phyloP scores from a whole-genome alignment of 1,140 invertebrate species.

The Leptinotarsa defecta region DNA sequence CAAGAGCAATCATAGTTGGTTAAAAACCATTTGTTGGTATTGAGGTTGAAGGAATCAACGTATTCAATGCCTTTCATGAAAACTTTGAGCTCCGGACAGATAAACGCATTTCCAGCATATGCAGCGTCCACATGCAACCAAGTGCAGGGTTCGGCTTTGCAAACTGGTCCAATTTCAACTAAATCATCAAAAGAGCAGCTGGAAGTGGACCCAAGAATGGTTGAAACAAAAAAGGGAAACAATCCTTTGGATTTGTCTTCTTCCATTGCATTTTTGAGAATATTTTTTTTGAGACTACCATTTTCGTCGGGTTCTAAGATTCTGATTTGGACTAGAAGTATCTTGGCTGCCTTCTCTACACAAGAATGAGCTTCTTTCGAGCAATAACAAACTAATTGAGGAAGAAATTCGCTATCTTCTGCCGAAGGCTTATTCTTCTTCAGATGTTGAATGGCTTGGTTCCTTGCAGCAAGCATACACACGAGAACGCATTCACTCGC shows the following conservation, averaged over 20 bases:
- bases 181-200: conserved; percentile 84
- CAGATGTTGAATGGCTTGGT: conserved; percentile 79
- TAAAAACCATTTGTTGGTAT: conserved; percentile 92
- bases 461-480: conserved; percentile 85
- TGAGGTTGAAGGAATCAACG: conserved; percentile 89
- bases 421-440: conserved; percentile 71
- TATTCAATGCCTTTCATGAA: conserved; percentile 79
- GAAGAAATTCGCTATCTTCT: conserved; percentile 84
- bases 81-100: conserved; percentile 80
- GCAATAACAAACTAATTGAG: conserved; percentile 91
- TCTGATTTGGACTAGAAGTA: conserved; percentile 84
- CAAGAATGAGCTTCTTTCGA: conserved; percentile 96
- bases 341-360: conserved; percentile 95
- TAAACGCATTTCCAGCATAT: conserved; percentile 83
- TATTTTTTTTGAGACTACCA: conserved; percentile 75
- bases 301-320: conserved; percentile 87
- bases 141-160: conserved; percentile 66
- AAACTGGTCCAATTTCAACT: conserved; percentile 79
- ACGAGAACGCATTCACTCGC: conserved; percentile 92
- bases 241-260: conserved; percentile 80
- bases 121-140: conserved; percentile 81
- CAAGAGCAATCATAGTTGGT: conserved; percentile 90
- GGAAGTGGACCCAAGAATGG: conserved; percentile 80
- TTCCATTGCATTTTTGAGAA: conserved; percentile 70
- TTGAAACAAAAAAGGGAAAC: conserved; percentile 85